A percentile compares a stretch with the other conserved stretches of the same genome.
Conservation (phyloP, 92 coral and sea anemone genomes). For the Epizoanthus stellaris region DNA sequence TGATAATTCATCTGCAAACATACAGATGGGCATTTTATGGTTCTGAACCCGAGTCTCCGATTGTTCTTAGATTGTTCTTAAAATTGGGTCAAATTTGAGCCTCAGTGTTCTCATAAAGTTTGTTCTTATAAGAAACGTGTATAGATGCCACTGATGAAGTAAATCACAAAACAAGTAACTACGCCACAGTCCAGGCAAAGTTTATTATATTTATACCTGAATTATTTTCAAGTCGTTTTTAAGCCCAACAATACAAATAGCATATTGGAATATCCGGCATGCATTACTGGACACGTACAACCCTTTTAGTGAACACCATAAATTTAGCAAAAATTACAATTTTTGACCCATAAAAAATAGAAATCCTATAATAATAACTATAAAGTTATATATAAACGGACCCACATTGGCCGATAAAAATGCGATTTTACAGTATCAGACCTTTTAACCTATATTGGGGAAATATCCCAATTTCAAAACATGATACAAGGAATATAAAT, state of each 20-base stretch:
- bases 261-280: conserved; percentile 11
- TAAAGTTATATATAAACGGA: conserved; percentile 6
- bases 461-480: background rate
- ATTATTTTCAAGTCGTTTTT: conserved; percentile 6
- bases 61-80: too few relatives aligned
- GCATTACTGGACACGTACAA: conserved; percentile 3
- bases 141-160: too few relatives aligned
- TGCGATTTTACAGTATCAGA: background rate
- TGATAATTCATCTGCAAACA: too few relatives aligned
- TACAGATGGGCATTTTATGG: too few relatives aligned
- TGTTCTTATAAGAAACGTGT: too few relatives aligned
- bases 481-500: background rate
- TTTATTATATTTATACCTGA: background rate
- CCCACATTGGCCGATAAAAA: background rate
- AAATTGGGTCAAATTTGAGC: too few relatives aligned
- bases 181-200: background rate
- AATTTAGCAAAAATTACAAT: conserved; percentile 22
- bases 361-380: background rate
- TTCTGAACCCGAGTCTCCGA: too few relatives aligned
- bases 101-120: too few relatives aligned
- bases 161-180: too few relatives aligned
- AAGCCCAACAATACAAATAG: background rate
- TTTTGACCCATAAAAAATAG: background rate
- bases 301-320: conserved; percentile 10
- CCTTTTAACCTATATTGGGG: background rate